Conservation (phyloP, 92 coral and sea anemone species). For the Epizoanthus scotinus region DNA sequence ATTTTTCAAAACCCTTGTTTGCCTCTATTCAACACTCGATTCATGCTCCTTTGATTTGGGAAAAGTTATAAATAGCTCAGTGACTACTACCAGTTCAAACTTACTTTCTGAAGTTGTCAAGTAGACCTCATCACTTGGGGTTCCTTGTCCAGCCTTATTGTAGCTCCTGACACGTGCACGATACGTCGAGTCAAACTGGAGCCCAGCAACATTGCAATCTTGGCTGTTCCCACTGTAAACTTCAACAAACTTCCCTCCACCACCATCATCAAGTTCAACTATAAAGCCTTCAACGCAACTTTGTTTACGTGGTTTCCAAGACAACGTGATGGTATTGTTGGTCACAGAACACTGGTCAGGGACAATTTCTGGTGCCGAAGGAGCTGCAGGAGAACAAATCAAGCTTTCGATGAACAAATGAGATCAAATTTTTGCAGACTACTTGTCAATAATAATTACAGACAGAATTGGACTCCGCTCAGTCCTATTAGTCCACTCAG, state of each 20-base stretch:
- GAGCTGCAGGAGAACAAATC: conserved; percentile 62
- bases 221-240: conserved; percentile 89
- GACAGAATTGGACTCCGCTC: too few species aligned
- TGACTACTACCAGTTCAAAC: conserved; percentile 1
- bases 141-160: conserved; percentile 94
- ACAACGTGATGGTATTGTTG: conserved; percentile 86
- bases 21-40: too few species aligned
- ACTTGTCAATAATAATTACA: too few species aligned
- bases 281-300: conserved; percentile 91
- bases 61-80: not conserved
- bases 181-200: conserved; percentile 98
- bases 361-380: conserved; percentile 91
- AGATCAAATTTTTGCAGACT: too few species aligned
- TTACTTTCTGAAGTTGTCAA: conserved; percentile 94
- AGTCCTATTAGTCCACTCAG: too few species aligned
- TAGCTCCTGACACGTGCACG: conserved; percentile 89
- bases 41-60: too few species aligned
- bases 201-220: conserved; percentile 87
- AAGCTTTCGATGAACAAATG: too few species aligned
- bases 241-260: conserved; percentile 80
- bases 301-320: conserved; percentile 92
- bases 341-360: conserved; percentile 95
- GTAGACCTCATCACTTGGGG: conserved; percentile 91
- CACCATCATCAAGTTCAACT: conserved; percentile 91
- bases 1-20: too few species aligned